Evolutionary conservation across 2,888 invertebrate species (phyloP).

Genomic region (Ochropleura leucogaster): DNA sequence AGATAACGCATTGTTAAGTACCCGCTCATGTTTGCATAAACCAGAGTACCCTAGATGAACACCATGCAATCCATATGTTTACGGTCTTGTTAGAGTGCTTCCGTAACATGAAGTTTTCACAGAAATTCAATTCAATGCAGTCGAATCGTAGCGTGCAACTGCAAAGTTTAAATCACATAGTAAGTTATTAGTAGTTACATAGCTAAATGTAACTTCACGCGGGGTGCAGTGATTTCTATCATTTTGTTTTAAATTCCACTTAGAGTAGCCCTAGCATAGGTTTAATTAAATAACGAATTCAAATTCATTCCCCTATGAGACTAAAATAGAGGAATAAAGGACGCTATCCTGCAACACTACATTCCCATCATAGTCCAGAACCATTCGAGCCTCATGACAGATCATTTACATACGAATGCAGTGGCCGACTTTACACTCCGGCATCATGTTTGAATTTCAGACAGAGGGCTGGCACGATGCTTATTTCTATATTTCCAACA

Average conservation of each 20-base stretch:
- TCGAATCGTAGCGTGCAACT: slow-evolving; percentile 12
- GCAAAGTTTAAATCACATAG: slow-evolving; percentile 28
- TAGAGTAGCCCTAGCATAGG: slow-evolving; percentile 13
- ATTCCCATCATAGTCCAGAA: slow-evolving; percentile 34
- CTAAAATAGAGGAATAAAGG: slow-evolving; percentile 10
- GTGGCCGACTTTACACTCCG: slow-evolving; percentile 45
- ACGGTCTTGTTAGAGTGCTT: background rate
- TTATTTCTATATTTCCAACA: slow-evolving; percentile 57
- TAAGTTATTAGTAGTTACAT: slow-evolving; percentile 2
- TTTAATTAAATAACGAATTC: slow-evolving; percentile 52
- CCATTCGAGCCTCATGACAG: slow-evolving; percentile 35
- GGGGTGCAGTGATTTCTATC: slow-evolving; percentile 6
- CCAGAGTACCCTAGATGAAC: background rate
- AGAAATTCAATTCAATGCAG: slow-evolving; percentile 11
- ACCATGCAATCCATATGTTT: background rate
- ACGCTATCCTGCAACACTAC: slow-evolving; percentile 33
- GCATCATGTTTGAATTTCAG: slow-evolving; percentile 49
- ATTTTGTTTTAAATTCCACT: slow-evolving; percentile 24
- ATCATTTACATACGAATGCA: slow-evolving; percentile 61
- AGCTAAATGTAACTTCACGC: slow-evolving; percentile 10
- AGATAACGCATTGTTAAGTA: background rate
- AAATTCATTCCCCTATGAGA: slow-evolving; percentile 26
- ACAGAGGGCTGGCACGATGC: slow-evolving; percentile 41
- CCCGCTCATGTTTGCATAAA: background rate
- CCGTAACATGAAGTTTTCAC: background rate